Conservation (phyloP, 2,888 invertebrate genomes). For the Pelosia muscerda region DNA sequence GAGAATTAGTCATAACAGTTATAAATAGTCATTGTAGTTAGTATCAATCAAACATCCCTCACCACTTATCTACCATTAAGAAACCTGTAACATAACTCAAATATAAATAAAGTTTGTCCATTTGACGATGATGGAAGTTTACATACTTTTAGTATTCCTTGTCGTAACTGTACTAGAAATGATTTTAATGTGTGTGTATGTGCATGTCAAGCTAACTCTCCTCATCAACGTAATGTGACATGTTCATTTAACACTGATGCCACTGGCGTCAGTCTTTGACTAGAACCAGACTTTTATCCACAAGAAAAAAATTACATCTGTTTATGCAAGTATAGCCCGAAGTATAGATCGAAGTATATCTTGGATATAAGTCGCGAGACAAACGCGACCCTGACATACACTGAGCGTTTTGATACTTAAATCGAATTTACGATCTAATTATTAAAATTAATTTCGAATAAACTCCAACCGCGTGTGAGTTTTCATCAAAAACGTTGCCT, state of each 20-base stretch:
- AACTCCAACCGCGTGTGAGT: neutral
- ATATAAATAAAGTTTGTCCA: conserved; percentile 84
- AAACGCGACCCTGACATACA: too few species aligned
- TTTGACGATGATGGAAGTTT: conserved; percentile 76
- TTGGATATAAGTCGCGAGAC: too few species aligned
- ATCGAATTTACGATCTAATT: too few species aligned
- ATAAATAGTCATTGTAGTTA: too few species aligned
- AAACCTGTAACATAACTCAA: conserved; percentile 76
- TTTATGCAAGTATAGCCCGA: neutral
- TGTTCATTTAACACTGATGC: conserved; percentile 17
- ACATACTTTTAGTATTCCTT: conserved; percentile 71
- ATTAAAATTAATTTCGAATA: neutral
- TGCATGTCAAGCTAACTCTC: conserved; percentile 32
- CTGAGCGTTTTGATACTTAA: too few species aligned
- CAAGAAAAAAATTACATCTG: neutral
- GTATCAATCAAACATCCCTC: conserved; percentile 19
- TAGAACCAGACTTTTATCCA: neutral
- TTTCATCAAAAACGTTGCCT: neutral
- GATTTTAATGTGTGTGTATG: neutral
- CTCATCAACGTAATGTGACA: conserved; percentile 49
- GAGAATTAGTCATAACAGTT: too few species aligned
- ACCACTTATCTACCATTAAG: conserved; percentile 78
- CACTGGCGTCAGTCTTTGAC: conserved; percentile 3
- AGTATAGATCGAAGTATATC: too few species aligned
- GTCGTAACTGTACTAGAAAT: conserved; percentile 44